Percentiles rank a stretch among this genome's conserved stretches.
Evolutionary conservation across 2,113 vertebrate species (phyloP).

Genomic region (Pteropus alecto): DNA sequence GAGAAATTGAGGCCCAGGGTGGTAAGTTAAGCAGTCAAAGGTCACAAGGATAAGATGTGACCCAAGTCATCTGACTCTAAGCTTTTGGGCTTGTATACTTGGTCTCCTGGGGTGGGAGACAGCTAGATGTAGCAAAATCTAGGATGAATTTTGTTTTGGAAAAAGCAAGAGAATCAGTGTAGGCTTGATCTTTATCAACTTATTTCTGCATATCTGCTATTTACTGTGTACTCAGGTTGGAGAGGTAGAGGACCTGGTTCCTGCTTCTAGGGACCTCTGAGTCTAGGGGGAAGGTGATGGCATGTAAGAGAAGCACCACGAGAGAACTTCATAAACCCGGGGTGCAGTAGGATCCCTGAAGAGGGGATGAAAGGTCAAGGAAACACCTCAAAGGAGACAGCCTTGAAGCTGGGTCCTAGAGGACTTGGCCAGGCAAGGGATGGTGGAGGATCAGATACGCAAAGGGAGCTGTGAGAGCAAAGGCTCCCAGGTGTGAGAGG

Average conservation of each 20-base stretch:
- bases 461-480: background rate
- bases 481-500: background rate
- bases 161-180: background rate
- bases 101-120: background rate
- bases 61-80: background rate
- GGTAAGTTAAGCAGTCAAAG: background rate
- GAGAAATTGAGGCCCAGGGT: background rate
- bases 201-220: background rate
- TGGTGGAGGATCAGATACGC: background rate
- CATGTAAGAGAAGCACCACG: rapidly evolving
- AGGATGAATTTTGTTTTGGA: conserved; percentile 21
- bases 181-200: background rate
- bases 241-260: background rate
- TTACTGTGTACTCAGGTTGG: background rate
- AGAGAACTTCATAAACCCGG: background rate
- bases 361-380: background rate
- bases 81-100: background rate
- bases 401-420: background rate
- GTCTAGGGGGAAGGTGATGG: background rate
- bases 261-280: background rate
- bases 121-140: background rate
- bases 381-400: background rate
- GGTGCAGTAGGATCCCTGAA: background rate
- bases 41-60: background rate
- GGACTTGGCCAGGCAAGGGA: background rate